These are phyloP conservation scores for Sthenelais limicola DNA, from an alignment of 2,888 invertebrate species.

Conservation along the genomic window DNA sequence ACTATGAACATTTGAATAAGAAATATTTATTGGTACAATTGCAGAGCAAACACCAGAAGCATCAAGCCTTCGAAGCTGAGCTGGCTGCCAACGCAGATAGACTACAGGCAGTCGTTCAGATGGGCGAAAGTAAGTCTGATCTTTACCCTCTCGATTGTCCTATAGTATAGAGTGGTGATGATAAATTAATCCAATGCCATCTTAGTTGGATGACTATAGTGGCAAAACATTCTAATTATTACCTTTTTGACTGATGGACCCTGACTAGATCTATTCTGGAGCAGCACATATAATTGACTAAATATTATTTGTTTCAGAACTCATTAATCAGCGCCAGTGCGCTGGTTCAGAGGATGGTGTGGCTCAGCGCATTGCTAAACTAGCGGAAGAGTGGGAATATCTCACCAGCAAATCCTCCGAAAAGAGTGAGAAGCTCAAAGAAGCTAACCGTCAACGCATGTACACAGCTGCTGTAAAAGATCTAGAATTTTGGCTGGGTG, in stretches of 20 bases:
- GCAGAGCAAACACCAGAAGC: constrained; percentile 96
- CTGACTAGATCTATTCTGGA: background rate
- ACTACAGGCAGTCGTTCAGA: constrained; percentile 94
- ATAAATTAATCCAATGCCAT: too few relatives aligned
- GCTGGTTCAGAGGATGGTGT: constrained; percentile 98
- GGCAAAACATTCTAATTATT: background rate
- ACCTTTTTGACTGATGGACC: background rate
- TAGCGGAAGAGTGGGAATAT: constrained; percentile 98
- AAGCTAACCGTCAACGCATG: constrained; percentile 98
- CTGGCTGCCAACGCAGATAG: constrained; percentile 98
- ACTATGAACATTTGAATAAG: too few relatives aligned
- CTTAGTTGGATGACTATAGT: background rate
- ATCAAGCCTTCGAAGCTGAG: constrained; percentile 99
- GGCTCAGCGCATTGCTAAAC: constrained; percentile 78
- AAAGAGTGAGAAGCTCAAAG: constrained; percentile 97
- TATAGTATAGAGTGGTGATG: too few relatives aligned
- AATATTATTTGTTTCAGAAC: constrained; percentile 54
- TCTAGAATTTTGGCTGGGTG: constrained; percentile 99
- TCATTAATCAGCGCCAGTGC: constrained; percentile 94
- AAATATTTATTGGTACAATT: too few relatives aligned
- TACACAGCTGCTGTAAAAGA: constrained; percentile 99
- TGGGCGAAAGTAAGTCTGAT: constrained; percentile 78
- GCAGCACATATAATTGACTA: background rate
- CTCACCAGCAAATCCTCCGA: constrained; percentile 98
- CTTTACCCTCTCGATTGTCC: too few relatives aligned